A percentile compares a stretch with the other conserved stretches of the same genome.
phyloP scores from a whole-genome alignment of 2,888 invertebrate species.

The Plusia festucae region DNA sequence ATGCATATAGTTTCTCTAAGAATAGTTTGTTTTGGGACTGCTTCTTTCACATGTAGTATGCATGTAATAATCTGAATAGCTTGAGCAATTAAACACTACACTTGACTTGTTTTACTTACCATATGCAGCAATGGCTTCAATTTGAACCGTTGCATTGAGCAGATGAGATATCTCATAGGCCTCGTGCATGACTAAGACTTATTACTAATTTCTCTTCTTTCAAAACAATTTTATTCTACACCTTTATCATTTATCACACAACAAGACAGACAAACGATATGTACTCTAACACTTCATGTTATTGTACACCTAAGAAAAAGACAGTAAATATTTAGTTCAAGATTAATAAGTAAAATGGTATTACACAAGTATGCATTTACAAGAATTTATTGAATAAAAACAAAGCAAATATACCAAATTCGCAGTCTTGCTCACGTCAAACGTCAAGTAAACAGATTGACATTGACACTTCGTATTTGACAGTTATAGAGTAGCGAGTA shows the following conservation, averaged over 20 bases:
- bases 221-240: constrained; percentile 21
- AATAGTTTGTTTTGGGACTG: constrained; percentile 14
- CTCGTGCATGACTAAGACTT: constrained; percentile 91
- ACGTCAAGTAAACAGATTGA: not conserved
- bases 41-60: constrained; percentile 1
- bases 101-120: constrained; percentile 88
- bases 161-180: constrained; percentile 95
- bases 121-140: constrained; percentile 97
- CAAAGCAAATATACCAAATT: too few species aligned
- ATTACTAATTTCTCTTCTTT: not conserved
- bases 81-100: not conserved
- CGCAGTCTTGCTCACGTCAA: too few species aligned
- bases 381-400: too few species aligned
- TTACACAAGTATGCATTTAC: too few species aligned
- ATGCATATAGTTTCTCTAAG: too few species aligned
- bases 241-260: constrained; percentile 14
- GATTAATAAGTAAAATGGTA: too few species aligned
- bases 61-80: not conserved
- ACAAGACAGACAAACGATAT: not conserved
- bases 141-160: constrained; percentile 95
- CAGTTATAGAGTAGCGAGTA: not conserved
- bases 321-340: not conserved
- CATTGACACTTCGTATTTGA: not conserved
- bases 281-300: not conserved
- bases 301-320: not conserved